Conservation (phyloP, 2,888 invertebrate genomes). For the Lepidochrysops patricia region DNA sequence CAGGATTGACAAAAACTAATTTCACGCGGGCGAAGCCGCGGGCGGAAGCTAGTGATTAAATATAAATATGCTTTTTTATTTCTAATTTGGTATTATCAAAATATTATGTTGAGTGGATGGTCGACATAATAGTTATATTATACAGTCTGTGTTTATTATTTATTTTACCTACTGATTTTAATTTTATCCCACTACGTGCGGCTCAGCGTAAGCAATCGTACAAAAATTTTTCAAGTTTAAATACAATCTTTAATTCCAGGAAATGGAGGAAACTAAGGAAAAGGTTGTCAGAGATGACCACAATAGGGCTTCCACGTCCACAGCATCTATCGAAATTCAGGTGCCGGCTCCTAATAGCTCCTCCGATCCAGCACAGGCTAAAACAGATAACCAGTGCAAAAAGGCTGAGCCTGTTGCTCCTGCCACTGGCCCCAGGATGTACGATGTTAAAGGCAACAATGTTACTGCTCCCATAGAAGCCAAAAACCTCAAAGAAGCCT, state of each 20-base stretch:
- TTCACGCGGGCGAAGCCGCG: too few species aligned
- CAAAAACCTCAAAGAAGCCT: constrained; percentile 42
- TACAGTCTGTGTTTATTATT: too few species aligned
- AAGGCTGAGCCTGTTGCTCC: not conserved
- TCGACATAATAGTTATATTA: too few species aligned
- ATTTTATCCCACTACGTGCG: too few species aligned
- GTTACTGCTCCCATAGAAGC: constrained; percentile 43
- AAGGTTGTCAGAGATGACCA: not conserved
- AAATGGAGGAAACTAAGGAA: not conserved
- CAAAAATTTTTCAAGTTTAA: not conserved
- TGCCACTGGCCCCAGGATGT: constrained; percentile 37
- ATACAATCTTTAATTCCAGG: not conserved
- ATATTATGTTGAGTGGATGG: too few species aligned
- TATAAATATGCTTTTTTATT: too few species aligned
- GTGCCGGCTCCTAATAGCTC: not conserved
- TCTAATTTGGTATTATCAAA: too few species aligned
- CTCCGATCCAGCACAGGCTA: not conserved
- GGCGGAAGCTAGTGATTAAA: too few species aligned
- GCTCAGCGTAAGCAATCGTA: not conserved
- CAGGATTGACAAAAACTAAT: too few species aligned
- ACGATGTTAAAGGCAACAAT: constrained; percentile 36
- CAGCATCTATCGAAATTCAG: not conserved
- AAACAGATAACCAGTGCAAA: not conserved
- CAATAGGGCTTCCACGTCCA: not conserved
- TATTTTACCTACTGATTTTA: too few species aligned